Percentiles rank a stretch among this genome's conserved stretches.
Conservation (phyloP, 1,140 invertebrate species). For the Monochamus saltuarius region DNA sequence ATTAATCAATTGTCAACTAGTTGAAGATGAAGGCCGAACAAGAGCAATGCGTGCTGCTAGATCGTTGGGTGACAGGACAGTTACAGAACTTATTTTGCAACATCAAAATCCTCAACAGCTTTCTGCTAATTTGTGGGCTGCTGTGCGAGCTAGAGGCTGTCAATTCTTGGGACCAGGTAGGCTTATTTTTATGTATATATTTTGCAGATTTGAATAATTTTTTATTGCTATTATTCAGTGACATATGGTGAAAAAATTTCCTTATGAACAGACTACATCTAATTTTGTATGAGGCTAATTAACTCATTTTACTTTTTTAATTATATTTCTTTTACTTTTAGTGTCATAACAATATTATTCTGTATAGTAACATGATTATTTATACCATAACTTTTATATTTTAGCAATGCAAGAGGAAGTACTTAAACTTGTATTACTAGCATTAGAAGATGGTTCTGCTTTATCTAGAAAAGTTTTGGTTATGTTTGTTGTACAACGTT, state of each 20-base stretch:
- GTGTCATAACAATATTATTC: too few relatives aligned
- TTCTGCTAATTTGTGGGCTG: constrained; percentile 94
- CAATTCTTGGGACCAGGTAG: constrained; percentile 97
- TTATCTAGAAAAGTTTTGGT: constrained; percentile 96
- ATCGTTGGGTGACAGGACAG: constrained; percentile 90
- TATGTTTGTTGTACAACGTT: constrained; percentile 96
- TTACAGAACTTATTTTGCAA: constrained; percentile 92
- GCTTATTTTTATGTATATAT: background rate
- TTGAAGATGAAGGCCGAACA: constrained; percentile 83
- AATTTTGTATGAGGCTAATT: too few relatives aligned
- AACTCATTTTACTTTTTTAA: too few relatives aligned
- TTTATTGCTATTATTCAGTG: too few relatives aligned
- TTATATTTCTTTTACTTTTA: too few relatives aligned
- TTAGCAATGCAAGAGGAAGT: constrained; percentile 98
- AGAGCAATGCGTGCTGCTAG: constrained; percentile 81
- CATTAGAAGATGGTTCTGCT: constrained; percentile 95
- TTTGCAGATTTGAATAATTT: too few relatives aligned
- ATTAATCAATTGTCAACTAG: constrained; percentile 87
- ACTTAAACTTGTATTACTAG: constrained; percentile 88
- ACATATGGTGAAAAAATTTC: too few relatives aligned
- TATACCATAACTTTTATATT: constrained; percentile 25
- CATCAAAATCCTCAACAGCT: constrained; percentile 92
- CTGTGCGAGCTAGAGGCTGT: constrained; percentile 92
- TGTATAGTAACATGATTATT: too few relatives aligned
- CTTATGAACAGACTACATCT: too few relatives aligned